phyloP scores from a whole-genome alignment of 2,113 vertebrate genomes.

The Neolamprologus longior region DNA sequence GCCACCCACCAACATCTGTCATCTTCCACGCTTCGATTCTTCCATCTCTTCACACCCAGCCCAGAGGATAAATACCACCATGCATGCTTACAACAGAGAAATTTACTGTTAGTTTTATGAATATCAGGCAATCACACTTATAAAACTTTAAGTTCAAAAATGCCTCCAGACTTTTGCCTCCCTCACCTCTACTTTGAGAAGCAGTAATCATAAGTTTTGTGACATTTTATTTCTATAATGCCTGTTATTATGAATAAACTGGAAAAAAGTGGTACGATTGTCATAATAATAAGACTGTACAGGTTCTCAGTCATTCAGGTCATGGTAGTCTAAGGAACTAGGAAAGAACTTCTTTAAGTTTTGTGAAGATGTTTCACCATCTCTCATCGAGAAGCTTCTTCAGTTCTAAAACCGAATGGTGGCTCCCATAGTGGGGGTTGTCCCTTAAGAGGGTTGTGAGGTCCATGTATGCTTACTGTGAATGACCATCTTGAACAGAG shows the following conservation, averaged over 20 bases:
- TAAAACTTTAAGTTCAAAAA: neutral
- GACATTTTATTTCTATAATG: neutral
- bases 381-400: neutral
- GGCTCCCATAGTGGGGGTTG: neutral
- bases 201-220: neutral
- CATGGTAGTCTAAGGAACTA: neutral
- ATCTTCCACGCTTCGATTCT: neutral
- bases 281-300: neutral
- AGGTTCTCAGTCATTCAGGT: neutral
- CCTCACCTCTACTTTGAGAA: neutral
- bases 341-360: neutral
- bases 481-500: neutral
- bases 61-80: neutral
- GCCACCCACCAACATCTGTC: slow-evolving; percentile 36
- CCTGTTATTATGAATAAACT: neutral
- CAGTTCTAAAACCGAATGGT: neutral
- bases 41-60: neutral
- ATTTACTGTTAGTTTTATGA: neutral
- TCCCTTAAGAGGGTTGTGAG: neutral
- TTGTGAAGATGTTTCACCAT: neutral
- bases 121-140: neutral
- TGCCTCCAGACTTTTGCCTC: neutral
- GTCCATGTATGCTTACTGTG: neutral
- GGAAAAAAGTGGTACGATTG: neutral
- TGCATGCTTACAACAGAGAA: neutral